Percentiles rank a stretch among this genome's conserved stretches.
phyloP scores from a whole-genome alignment of 30 jellyfish, hydroid and myxozoan genomes.

The Aurelia aurita complex sp. Pacific region DNA sequence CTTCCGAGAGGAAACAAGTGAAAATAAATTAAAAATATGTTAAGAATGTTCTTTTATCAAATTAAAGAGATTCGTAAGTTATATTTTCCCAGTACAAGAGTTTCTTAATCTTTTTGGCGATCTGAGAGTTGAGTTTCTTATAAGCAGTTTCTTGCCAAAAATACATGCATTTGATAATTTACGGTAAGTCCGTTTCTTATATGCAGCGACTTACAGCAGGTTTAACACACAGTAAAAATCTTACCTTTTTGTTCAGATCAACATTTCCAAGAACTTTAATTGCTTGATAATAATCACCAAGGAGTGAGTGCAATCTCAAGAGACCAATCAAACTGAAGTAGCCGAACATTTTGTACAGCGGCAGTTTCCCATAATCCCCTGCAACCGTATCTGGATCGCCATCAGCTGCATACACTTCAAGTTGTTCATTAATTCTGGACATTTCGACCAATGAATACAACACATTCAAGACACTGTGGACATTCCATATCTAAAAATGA shows the following conservation, averaged over 20 bases:
- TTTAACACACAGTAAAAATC: background rate
- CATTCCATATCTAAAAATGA: conserved; percentile 86
- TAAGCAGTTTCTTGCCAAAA: too few relatives aligned
- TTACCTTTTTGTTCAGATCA: conserved; percentile 91
- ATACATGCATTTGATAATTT: too few relatives aligned
- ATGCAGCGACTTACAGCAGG: too few relatives aligned
- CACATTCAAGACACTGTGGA: conserved; percentile 97
- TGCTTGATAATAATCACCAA: conserved; percentile 97
- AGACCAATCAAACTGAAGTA: conserved; percentile 96
- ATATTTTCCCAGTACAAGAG: too few relatives aligned
- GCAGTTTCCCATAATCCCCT: conserved; percentile 94
- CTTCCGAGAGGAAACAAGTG: too few relatives aligned
- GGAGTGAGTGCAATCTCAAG: conserved; percentile 86
- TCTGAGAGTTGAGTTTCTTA: too few relatives aligned
- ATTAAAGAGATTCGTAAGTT: too few relatives aligned
- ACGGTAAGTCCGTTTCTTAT: too few relatives aligned
- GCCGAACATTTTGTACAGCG: conserved; percentile 95
- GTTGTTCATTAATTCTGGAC: conserved; percentile 95
- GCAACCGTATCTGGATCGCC: conserved; percentile 99
- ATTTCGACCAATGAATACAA: conserved; percentile 92
- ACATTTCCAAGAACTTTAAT: conserved; percentile 94
- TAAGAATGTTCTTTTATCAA: too few relatives aligned
- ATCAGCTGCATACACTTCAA: conserved; percentile 91
- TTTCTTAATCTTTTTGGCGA: too few relatives aligned
- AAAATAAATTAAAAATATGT: too few relatives aligned